These are phyloP conservation scores for Limnephilus rhombicus DNA, from an alignment of 2,888 invertebrate genomes.

Conservation along the genomic window DNA sequence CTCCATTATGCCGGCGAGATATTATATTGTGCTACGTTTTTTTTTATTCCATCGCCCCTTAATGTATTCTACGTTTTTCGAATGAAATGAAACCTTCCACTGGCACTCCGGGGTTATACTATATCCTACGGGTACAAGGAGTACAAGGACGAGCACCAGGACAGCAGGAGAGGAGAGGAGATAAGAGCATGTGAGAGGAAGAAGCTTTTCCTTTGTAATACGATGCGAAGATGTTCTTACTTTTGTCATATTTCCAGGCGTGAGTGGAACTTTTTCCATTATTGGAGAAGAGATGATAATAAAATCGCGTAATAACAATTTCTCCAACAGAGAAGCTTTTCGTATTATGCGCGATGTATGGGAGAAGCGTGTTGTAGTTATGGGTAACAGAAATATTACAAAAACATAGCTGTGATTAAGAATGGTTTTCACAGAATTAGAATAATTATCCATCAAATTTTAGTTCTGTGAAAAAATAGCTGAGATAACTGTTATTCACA, in stretches of 20 bases:
- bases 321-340: not conserved
- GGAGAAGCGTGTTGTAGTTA: not conserved
- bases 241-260: conserved; percentile 52
- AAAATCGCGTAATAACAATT: conserved; percentile 35
- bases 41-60: conserved; percentile 64
- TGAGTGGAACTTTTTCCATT: conserved; percentile 46
- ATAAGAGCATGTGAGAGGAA: conserved; percentile 31
- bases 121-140: conserved; percentile 19
- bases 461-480: too few relatives aligned
- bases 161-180: not conserved
- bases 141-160: not conserved
- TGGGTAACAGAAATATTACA: not conserved
- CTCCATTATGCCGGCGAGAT: conserved; percentile 65
- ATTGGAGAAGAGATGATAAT: conserved; percentile 34
- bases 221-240: conserved; percentile 47
- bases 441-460: too few relatives aligned
- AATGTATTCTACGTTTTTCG: conserved; percentile 65
- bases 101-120: conserved; percentile 42
- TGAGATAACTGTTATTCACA: too few relatives aligned
- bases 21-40: conserved; percentile 63
- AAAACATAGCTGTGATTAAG: too few relatives aligned
- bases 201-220: conserved; percentile 33
- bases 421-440: too few relatives aligned
- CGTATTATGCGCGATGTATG: not conserved
- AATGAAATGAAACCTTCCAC: conserved; percentile 64